Evolutionary conservation across 2,113 vertebrate genomes (phyloP).

Genomic region (Megaptera novaeangliae): DNA sequence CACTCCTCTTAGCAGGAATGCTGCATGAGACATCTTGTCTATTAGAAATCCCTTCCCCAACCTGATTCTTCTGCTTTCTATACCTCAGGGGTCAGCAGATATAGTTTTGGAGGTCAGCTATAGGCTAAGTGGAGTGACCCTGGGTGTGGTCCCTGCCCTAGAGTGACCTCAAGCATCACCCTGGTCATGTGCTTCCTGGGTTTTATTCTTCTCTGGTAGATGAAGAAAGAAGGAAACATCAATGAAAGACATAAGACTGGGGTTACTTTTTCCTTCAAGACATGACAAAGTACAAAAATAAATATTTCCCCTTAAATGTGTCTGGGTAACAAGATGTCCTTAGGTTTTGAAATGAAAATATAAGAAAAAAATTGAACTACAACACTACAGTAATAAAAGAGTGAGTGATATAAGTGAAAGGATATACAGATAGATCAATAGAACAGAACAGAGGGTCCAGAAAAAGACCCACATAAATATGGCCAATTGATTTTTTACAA

Average conservation of each 20-base stretch:
- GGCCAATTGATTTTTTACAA: not conserved
- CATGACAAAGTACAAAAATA: not conserved
- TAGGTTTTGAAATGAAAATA: not conserved
- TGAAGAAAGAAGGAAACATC: not conserved
- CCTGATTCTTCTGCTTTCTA: not conserved
- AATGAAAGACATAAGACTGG: not conserved
- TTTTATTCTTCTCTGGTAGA: not conserved
- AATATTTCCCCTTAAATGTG: not conserved
- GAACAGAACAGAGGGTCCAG: not conserved
- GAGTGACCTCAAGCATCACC: not conserved
- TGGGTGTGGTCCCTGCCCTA: not conserved
- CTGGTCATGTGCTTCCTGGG: too few relatives aligned
- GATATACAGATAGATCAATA: not conserved
- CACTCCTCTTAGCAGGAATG: not conserved
- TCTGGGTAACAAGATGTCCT: not conserved
- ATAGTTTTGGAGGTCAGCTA: not conserved
- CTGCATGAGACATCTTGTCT: not conserved
- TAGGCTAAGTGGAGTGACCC: not conserved
- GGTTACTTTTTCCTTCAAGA: not conserved
- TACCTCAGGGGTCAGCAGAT: not conserved
- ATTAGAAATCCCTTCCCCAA: not conserved
- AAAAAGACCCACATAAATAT: not conserved
- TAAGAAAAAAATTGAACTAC: not conserved
- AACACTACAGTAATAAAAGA: not conserved
- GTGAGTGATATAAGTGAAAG: not conserved